phyloP scores from a whole-genome alignment of 2,888 invertebrate species.

The Himalopsyche japonica region DNA sequence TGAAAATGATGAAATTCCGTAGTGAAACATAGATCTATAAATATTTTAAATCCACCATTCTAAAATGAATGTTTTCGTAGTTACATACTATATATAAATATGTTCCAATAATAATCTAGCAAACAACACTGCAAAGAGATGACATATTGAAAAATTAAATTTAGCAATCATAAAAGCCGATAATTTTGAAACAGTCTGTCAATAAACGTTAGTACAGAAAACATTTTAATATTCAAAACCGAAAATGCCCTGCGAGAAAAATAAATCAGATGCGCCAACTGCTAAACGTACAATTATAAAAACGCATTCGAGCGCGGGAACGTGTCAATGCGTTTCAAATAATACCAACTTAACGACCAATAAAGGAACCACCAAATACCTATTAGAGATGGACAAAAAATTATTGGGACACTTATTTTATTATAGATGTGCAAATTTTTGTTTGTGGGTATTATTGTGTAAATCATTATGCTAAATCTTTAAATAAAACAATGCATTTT shows the following conservation, averaged over 20 bases:
- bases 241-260: conserved; percentile 3
- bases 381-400: not conserved
- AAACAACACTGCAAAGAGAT: too few relatives aligned
- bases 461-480: too few relatives aligned
- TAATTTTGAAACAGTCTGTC: not conserved
- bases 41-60: too few relatives aligned
- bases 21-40: too few relatives aligned
- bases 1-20: too few relatives aligned
- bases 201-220: not conserved
- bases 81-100: too few relatives aligned
- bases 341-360: conserved; percentile 4
- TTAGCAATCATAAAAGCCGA: not conserved
- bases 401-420: not conserved
- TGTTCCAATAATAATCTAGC: too few relatives aligned
- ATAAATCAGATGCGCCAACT: conserved; percentile 6
- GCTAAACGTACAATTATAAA: conserved; percentile 13
- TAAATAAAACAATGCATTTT: too few relatives aligned
- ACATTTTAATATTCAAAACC: not conserved
- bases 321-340: conserved; percentile 8
- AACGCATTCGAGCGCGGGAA: not conserved
- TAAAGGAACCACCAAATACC: not conserved
- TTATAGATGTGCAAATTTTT: too few relatives aligned
- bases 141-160: too few relatives aligned
- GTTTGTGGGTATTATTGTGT: too few relatives aligned
- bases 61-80: too few relatives aligned